Conservation (phyloP, 53 echinoderm and acorn worm genomes). For the Apostichopus leukothele region DNA sequence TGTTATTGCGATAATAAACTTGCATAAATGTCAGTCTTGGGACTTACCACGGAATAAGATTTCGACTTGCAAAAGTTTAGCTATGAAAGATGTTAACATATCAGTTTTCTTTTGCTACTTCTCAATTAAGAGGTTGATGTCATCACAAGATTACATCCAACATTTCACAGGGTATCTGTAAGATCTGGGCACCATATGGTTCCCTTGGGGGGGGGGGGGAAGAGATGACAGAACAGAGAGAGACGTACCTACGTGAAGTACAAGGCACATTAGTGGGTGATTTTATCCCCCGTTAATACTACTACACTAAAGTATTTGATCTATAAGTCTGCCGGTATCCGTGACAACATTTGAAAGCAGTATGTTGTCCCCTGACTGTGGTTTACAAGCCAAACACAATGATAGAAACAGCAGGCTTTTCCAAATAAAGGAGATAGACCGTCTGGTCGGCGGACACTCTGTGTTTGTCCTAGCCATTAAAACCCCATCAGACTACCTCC, state of each 20-base stretch:
- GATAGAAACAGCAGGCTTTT: conserved; percentile 43
- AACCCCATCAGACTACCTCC: conserved; percentile 21
- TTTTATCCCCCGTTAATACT: not conserved
- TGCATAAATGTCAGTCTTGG: no score
- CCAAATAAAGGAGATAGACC: conserved; percentile 24
- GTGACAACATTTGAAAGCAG: conserved; percentile 13
- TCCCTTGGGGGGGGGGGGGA: not conserved
- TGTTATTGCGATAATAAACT: no score
- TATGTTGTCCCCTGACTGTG: conserved; percentile 3
- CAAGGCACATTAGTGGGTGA: conserved; percentile 1
- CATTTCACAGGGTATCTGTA: not conserved
- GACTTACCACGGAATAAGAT: no score
- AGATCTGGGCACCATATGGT: not conserved
- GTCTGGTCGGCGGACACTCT: conserved; percentile 22
- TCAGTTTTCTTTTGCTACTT: no score
- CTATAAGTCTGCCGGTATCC: not conserved
- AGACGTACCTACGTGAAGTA: conserved; percentile 5
- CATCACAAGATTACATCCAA: no score
- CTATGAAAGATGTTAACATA: no score
- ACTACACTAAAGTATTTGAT: no score
- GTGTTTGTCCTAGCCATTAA: conserved; percentile 44
- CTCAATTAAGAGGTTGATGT: no score
- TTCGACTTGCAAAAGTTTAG: no score
- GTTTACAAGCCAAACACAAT: conserved; percentile 25
- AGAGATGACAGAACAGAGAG: not conserved